phyloP scores from a whole-genome alignment of 2,113 vertebrate genomes.

The Athene cunicularia region DNA sequence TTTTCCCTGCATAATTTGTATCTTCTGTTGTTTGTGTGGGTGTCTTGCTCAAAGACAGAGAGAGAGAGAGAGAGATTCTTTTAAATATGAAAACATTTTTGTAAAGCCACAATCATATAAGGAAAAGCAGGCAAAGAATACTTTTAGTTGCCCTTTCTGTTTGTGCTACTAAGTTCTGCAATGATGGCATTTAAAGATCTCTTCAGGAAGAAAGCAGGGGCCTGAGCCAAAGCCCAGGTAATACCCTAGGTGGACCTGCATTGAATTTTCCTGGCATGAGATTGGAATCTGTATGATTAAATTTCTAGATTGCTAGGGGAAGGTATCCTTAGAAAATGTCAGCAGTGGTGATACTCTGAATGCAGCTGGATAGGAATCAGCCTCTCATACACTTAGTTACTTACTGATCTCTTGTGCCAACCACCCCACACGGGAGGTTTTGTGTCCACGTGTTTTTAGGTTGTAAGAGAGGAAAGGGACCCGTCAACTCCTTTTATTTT shows the following conservation, averaged over 20 bases:
- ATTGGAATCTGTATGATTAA: not conserved
- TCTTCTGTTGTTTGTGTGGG: constrained; percentile 22
- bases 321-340: not conserved
- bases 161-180: not conserved
- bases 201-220: not conserved
- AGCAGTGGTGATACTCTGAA: not conserved
- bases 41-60: not conserved
- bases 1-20: not conserved
- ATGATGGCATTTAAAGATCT: not conserved
- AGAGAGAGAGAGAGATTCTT: not conserved
- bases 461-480: not conserved
- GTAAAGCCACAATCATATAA: not conserved
- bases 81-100: constrained; percentile 18
- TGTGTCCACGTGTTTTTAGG: not conserved
- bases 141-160: not conserved
- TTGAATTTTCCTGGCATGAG: not conserved
- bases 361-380: not conserved
- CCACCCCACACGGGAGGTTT: not conserved
- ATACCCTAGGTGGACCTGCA: not conserved
- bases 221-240: not conserved
- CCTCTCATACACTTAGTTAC: not conserved
- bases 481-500: not conserved
- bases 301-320: not conserved
- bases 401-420: not conserved
- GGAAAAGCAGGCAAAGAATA: not conserved